phyloP scores from a whole-genome alignment of 2,113 vertebrate genomes.

The Ranitomeya variabilis region DNA sequence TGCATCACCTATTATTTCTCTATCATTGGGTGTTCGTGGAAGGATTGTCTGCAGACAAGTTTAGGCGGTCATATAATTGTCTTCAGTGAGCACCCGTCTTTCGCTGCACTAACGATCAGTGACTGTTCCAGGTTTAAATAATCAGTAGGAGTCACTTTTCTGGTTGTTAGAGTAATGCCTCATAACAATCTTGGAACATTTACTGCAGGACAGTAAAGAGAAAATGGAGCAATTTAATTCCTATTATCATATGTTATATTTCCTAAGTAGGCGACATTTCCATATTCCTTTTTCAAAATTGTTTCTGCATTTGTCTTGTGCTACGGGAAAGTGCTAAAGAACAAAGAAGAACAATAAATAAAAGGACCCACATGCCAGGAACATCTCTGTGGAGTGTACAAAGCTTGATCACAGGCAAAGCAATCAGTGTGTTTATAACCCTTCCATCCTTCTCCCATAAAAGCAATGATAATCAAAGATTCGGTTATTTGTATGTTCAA shows the following conservation, averaged over 20 bases:
- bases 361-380: conserved; percentile 53
- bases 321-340: conserved; percentile 56
- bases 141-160: conserved; percentile 59
- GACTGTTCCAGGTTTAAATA: conserved; percentile 55
- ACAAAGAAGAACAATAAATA: conserved; percentile 58
- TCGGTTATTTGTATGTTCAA: neutral
- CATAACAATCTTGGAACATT: conserved; percentile 58
- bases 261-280: conserved; percentile 57
- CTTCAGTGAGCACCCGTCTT: conserved; percentile 45
- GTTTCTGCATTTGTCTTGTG: conserved; percentile 53
- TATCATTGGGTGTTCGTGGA: conserved; percentile 46
- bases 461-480: neutral
- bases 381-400: conserved; percentile 40
- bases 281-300: conserved; percentile 59
- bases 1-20: conserved; percentile 30
- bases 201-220: conserved; percentile 59
- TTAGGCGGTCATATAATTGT: conserved; percentile 57
- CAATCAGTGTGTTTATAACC: conserved; percentile 52
- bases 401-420: conserved; percentile 56
- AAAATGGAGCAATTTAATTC: conserved; percentile 60
- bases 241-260: conserved; percentile 60
- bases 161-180: conserved; percentile 59
- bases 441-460: neutral
- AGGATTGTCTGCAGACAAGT: conserved; percentile 53
- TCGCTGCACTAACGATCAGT: conserved; percentile 54